Base-by-base conservation (phyloP, 2,888 invertebrate species). In the Pimpla rufipes region DNA sequence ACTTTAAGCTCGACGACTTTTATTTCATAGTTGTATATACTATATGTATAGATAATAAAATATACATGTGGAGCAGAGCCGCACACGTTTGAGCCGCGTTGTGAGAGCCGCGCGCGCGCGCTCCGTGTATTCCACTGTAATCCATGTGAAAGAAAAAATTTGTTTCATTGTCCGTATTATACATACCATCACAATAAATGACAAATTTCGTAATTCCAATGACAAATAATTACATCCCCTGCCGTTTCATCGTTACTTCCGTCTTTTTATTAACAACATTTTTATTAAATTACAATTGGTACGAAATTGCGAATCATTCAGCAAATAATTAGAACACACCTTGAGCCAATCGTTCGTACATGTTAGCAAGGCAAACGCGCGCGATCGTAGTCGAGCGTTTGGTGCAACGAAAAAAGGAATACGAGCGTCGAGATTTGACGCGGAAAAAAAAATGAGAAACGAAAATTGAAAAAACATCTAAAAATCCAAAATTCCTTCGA, bases 161-260 rank as follows among this genome's bases (percentile, higher is more conserved):
- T 84, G 83, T 84, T 84, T 81, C 62, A 73, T 78, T 79, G 84
- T 73, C 75, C 76, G 81, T 79, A 76, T 74, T 71, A 83, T 83
- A 79, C 29, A 83, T 62, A 37, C 62, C 47, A 55, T 62, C 74
- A 74, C 35, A 83, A 75, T 83, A 71, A 79, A 75, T 68, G 55
- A 83, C 74, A 75, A 70, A 79, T 79, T 83, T 79, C 64, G 67
- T 70, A 79, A 79, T 13, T 16, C 8, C 1, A 13, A n/a, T 7
- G 23, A 29, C 7, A 10, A n/a, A 67, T 67, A 1, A 47, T 64
- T 64, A 21, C 42, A 59, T 37, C 35, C 59, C 8, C 1, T 16
- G 1, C 16, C 5, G 1, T 29, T 64, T 57, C 47, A 35, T 73
- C 73, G 29, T 18, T 73, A 7, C 11, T 59, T 62, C 23, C 16